Evolutionary conservation across 2,888 invertebrate genomes (phyloP).

Genomic region (Trilocha varians): DNA sequence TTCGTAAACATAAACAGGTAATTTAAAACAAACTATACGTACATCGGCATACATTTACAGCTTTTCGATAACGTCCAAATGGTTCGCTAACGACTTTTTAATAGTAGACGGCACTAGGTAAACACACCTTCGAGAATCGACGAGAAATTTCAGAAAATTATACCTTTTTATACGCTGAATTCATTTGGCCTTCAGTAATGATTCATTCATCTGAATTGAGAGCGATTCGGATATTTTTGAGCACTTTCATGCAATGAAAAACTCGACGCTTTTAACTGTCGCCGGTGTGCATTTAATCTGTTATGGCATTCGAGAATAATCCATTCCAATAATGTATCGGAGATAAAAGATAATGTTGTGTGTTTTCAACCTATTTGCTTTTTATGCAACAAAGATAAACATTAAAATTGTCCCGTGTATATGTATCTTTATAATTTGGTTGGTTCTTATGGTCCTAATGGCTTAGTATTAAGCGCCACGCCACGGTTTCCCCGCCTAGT

Average conservation of each 20-base stretch:
- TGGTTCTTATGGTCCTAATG: too few relatives aligned
- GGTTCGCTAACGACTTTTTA: slow-evolving; percentile 43
- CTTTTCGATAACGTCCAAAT: slow-evolving; percentile 32
- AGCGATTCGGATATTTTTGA: slow-evolving; percentile 7
- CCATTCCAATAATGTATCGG: too few relatives aligned
- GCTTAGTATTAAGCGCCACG: too few relatives aligned
- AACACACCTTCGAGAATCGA: slow-evolving; percentile 14
- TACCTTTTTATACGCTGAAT: slow-evolving; percentile 10
- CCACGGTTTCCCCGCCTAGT: too few relatives aligned
- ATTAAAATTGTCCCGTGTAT: too few relatives aligned
- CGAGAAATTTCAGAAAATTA: slow-evolving; percentile 9
- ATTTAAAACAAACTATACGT: too few relatives aligned
- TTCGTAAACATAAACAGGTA: too few relatives aligned
- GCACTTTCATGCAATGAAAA: not conserved
- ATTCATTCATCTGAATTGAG: slow-evolving; percentile 12
- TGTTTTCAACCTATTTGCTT: too few relatives aligned
- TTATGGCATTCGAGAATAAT: too few relatives aligned
- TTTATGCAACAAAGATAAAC: too few relatives aligned
- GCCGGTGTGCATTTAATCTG: not conserved
- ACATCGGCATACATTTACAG: slow-evolving; percentile 13
- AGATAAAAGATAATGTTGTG: too few relatives aligned
- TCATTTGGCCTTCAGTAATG: slow-evolving; percentile 13
- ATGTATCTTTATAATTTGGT: too few relatives aligned
- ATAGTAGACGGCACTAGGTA: slow-evolving; percentile 33
- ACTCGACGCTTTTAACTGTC: not conserved